phyloP scores from a whole-genome alignment of 2,113 vertebrate species.

The Campylorhamphus procurvoides region DNA sequence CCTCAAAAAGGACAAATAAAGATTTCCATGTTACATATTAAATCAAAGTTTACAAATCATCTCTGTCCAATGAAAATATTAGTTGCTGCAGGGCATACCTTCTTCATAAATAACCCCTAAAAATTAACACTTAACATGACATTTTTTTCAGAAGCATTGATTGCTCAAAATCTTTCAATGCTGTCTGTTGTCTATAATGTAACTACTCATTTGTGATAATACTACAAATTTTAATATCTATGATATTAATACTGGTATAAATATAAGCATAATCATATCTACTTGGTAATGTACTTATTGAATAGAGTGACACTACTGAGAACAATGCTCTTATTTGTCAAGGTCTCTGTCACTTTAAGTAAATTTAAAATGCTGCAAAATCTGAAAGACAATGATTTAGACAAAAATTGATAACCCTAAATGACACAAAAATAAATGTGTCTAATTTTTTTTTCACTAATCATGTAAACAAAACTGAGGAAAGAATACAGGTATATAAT shows the following conservation, averaged over 20 bases:
- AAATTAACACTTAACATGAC: background rate
- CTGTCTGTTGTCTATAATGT: background rate
- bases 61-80: background rate
- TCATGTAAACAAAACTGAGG: too few relatives aligned
- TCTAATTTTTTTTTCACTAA: background rate
- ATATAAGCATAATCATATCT: background rate
- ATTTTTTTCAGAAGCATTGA: background rate
- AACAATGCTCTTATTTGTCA: background rate
- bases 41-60: background rate
- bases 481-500: too few relatives aligned
- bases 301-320: background rate
- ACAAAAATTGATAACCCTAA: background rate
- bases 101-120: background rate
- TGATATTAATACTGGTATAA: background rate
- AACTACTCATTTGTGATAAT: background rate
- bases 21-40: background rate
- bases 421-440: background rate
- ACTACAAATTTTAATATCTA: background rate
- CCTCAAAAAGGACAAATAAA: background rate
- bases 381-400: background rate
- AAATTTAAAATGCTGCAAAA: background rate
- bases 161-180: background rate
- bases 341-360: background rate
- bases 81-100: background rate
- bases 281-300: background rate